Base-by-base conservation (phyloP, 1,140 invertebrate species). In the Nautilus pompilius region DNA sequence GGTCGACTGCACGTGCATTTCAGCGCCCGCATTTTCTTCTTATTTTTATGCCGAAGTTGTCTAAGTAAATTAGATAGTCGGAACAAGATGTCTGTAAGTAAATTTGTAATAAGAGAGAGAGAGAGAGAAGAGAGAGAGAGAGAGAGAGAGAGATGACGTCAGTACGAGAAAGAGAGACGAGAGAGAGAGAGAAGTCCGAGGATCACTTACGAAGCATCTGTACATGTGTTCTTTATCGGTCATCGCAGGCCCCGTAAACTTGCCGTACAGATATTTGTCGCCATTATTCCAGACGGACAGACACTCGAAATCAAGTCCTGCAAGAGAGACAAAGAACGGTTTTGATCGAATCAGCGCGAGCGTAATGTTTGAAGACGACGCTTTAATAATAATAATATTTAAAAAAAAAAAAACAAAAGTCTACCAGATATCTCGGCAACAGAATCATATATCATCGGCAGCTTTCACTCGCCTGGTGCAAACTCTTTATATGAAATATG, bases 281-380 rank as follows among this genome's bases (percentile, higher is more conserved):
- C 74, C 76, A 48, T 70, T 75, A 36, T 71, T 67, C 76, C 76
- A 78, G 88, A 74, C 75, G 20, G 75, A 72, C 45, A 75, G 33
- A 58, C 75, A 76, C 61, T 76, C 72, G 56, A 78, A 80, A 30
- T 73, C 67, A 49, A 74, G 36, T 26, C 60, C 75, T 76, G 70
- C 41, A 69, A 69, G 55, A 48, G n/a, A 58, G 33, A 51, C 20
- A 63, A 61, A 32, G 10, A 28, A 29, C 29, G 29, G 17, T 28
- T 28, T 15, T 29, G 5, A 10, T 26, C 22, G 0, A 29, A 22
- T 28, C 22, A 48, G 17, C 24, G 5, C 22, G 26, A 13, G 22
- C 30, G 2, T n/a, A 5, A 60, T 20, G 5, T 33, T 6, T 1
- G 29, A 8, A 48, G 15, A 5, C 58, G 15, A 32, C 2, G 29